These are phyloP conservation scores for Aplysina aerophoba DNA, from an alignment of 37 sponge, comb jelly and placozoan genomes.

Conservation along the genomic window DNA sequence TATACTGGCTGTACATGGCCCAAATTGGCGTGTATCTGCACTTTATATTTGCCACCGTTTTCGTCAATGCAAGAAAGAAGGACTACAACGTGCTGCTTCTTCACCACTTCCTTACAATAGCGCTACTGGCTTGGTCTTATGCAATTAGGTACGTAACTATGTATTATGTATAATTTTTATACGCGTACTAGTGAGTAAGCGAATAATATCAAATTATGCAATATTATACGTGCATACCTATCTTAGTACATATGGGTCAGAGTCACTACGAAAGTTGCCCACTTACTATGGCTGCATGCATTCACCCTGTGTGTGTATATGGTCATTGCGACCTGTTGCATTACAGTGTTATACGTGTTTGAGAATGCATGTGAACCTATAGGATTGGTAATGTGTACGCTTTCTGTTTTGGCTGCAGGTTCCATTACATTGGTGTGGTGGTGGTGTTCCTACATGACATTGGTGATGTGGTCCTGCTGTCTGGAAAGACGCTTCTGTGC, in stretches of 20 bases:
- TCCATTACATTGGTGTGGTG: constrained; percentile 40
- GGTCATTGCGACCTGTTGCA: too few relatives aligned
- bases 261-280: too few relatives aligned
- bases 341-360: too few relatives aligned
- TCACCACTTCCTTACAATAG: constrained; percentile 79
- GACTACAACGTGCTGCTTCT: constrained; percentile 77
- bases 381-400: too few relatives aligned
- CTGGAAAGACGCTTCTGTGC: not conserved
- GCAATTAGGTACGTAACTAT: constrained; percentile 34
- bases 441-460: constrained; percentile 45
- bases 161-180: not conserved
- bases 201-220: too few relatives aligned
- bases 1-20: constrained; percentile 67
- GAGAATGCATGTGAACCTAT: too few relatives aligned
- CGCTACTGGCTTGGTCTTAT: constrained; percentile 45
- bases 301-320: too few relatives aligned
- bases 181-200: too few relatives aligned
- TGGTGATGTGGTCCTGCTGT: constrained; percentile 30
- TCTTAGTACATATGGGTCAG: too few relatives aligned
- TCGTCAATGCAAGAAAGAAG: constrained; percentile 52
- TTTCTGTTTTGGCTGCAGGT: constrained; percentile 4
- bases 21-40: constrained; percentile 68
- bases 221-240: too few relatives aligned
- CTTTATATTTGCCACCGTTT: constrained; percentile 47
- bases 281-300: too few relatives aligned